Evolutionary conservation across 2,113 vertebrate species (phyloP), one percentile per base, ranked within the genome.

Genomic region (Pomatorhinus ruficollis): DNA sequence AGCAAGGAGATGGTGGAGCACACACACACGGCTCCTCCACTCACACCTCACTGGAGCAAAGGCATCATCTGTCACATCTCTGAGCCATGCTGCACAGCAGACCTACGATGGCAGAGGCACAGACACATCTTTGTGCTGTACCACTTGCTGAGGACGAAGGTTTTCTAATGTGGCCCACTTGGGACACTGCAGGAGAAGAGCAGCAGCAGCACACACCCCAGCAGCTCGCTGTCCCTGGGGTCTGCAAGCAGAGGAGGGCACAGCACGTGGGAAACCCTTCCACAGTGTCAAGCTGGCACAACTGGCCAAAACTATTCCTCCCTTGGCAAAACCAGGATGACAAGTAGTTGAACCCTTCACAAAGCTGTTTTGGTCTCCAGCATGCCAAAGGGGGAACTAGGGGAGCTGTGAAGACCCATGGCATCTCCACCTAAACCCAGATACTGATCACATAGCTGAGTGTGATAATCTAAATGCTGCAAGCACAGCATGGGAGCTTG

Each of bases 401-500:
- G 13, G 40, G 30, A 93, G 22, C 33, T 83, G n/a, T 22, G 59
- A 89, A 94, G 80, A 77, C 52, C 44, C 16, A 30, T 2, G 4
- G 80, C 77, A 94, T 21, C 22, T 52, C 19, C 39, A 79, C 8
- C 49, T 78, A 89, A 40, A 25, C 24, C n/a, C 83, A 78, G 47
- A 53, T 12, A 87, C 33, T 50, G 52, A 84, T 53, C 49, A 50
- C 35, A 33, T 15, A 2, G 15, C 61, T 71, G 47, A 90, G 39
- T 1, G 3, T 65, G 64, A 25, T 65, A 74, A 75, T 75, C 80
- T 75, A 83, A 93, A 90, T 44, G 39, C 56, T 84, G 80, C 49
- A 86, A 90, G 44, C 80, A 52, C 56, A 87, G 83, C 83, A 90
- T 23, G 35, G 56, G 47, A 86, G 76, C 79, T 35, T 70, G 75